Evolutionary conservation across 2,113 vertebrate genomes (phyloP).

Genomic region (Cervus canadensis): DNA sequence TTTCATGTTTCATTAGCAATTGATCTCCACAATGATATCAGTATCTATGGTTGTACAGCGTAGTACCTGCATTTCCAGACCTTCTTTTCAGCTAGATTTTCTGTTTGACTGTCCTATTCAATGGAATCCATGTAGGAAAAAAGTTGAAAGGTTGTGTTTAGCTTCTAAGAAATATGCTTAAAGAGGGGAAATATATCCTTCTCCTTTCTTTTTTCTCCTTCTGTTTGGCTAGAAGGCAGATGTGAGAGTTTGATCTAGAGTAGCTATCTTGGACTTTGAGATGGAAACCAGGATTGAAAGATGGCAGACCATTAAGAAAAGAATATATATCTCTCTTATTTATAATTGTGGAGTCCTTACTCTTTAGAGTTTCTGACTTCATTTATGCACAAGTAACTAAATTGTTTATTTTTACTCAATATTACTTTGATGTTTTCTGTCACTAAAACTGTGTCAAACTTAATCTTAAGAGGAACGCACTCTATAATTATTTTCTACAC

Average conservation of each 20-base stretch:
- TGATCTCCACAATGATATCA: neutral
- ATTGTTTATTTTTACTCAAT: neutral
- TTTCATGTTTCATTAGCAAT: neutral
- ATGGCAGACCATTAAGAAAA: neutral
- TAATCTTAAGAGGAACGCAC: neutral
- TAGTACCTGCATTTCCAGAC: neutral
- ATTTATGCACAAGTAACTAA: neutral
- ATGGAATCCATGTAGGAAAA: neutral
- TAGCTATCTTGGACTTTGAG: neutral
- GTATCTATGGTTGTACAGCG: neutral
- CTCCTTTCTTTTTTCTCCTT: neutral
- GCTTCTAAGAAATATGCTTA: neutral
- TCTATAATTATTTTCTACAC: neutral
- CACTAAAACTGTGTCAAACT: neutral
- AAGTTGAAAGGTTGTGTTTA: neutral
- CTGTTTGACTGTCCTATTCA: neutral
- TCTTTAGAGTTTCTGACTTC: neutral
- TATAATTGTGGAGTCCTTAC: neutral
- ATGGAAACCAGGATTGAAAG: neutral
- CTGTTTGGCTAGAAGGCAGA: neutral
- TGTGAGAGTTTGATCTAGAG: neutral
- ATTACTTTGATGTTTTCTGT: neutral
- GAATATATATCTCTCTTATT: neutral
- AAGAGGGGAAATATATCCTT: neutral
- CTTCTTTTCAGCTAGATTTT: neutral